These are phyloP conservation scores for Graphium colonna DNA, from an alignment of 2,888 invertebrate genomes.

Conservation along the genomic window DNA sequence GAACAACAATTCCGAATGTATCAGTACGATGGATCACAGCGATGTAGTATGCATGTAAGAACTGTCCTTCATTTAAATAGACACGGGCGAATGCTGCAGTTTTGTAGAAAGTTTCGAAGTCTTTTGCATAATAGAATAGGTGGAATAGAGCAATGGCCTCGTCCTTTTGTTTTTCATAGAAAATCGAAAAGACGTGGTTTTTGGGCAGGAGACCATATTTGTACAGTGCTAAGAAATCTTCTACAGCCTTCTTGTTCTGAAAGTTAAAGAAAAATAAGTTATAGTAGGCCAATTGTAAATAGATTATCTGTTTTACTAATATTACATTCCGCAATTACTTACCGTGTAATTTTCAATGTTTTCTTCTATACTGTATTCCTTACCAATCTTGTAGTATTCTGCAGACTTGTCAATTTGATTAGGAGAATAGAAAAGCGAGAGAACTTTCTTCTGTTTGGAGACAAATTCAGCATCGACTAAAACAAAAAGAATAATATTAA, in stretches of 20 bases:
- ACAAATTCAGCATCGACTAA: constrained; percentile 34
- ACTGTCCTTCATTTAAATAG: constrained; percentile 81
- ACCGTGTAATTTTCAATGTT: constrained; percentile 61
- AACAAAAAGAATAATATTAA: not conserved
- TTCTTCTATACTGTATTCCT: constrained; percentile 55
- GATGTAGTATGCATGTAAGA: constrained; percentile 81
- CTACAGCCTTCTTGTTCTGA: constrained; percentile 64
- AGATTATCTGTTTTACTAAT: too few relatives aligned
- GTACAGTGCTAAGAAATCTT: constrained; percentile 60
- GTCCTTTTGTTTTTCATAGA: constrained; percentile 58
- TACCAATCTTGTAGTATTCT: constrained; percentile 57
- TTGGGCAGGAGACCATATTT: constrained; percentile 70
- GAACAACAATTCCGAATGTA: constrained; percentile 78
- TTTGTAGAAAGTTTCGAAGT: constrained; percentile 81
- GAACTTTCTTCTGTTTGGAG: constrained; percentile 57
- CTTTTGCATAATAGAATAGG: constrained; percentile 80
- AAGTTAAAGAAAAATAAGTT: constrained; percentile 29
- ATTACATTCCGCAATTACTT: too few relatives aligned
- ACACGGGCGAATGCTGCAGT: constrained; percentile 79
- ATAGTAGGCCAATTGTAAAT: too few relatives aligned
- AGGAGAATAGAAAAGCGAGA: constrained; percentile 65
- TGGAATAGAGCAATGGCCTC: constrained; percentile 78
- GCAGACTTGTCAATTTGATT: constrained; percentile 51
- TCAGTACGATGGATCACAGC: constrained; percentile 81
- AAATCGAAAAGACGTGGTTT: constrained; percentile 74